These are phyloP conservation scores for Ursus arctos DNA, from an alignment of 2,113 vertebrate species.

Conservation along the genomic window DNA sequence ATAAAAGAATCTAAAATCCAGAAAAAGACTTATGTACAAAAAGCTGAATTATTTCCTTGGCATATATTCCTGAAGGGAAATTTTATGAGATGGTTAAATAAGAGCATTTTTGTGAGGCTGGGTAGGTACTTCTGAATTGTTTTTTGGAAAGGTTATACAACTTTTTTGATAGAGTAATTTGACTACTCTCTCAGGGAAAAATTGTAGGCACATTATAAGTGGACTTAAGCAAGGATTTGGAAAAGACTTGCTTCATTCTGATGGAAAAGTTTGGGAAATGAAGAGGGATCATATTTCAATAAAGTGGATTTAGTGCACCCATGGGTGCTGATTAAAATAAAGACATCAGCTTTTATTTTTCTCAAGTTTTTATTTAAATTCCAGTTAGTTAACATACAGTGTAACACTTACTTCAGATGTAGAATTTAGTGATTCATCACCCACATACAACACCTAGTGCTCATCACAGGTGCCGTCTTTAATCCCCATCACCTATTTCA, in stretches of 20 bases:
- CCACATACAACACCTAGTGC: neutral
- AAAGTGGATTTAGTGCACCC: neutral
- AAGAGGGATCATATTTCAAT: neutral
- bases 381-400: neutral
- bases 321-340: neutral
- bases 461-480: neutral
- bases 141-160: neutral
- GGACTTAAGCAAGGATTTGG: neutral
- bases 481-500: neutral
- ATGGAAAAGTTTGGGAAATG: constrained; percentile 28
- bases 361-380: neutral
- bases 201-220: neutral
- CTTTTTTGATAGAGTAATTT: neutral
- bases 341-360: neutral
- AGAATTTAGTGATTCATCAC: neutral
- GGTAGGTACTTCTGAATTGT: neutral
- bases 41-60: constrained; percentile 14
- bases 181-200: neutral
- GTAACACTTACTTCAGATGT: neutral
- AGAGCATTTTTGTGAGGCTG: neutral
- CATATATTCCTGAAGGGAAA: neutral
- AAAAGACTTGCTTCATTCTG: neutral
- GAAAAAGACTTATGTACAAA: neutral
- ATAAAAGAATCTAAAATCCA: neutral
- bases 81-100: neutral